phyloP scores from a whole-genome alignment of 2,113 vertebrate genomes.

The Capricornis sumatraensis region DNA sequence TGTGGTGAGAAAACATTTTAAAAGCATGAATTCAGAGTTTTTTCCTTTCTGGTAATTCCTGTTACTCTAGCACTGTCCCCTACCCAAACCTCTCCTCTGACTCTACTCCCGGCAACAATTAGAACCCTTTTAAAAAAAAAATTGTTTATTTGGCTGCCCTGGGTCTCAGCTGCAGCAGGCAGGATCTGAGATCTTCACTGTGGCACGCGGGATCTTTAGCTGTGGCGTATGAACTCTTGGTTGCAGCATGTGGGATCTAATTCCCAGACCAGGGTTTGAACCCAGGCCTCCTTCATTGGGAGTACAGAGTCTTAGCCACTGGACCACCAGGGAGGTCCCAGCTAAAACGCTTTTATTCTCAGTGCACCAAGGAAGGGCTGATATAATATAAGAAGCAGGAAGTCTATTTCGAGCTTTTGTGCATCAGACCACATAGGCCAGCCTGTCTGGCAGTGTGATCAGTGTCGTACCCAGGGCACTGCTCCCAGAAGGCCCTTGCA shows the following conservation, averaged over 20 bases:
- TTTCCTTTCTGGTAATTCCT: not conserved
- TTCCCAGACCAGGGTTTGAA: not conserved
- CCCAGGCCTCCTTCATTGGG: not conserved
- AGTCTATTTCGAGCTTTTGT: not conserved
- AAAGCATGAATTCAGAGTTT: not conserved
- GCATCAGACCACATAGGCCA: too few relatives aligned
- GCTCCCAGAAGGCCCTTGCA: not conserved
- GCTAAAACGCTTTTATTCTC: not conserved
- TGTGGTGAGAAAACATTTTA: not conserved
- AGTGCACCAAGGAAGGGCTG: not conserved
- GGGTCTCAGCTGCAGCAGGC: not conserved
- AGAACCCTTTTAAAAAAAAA: not conserved
- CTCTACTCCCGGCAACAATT: not conserved
- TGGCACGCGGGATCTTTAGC: not conserved
- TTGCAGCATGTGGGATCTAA: not conserved
- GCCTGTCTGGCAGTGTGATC: fast-evolving
- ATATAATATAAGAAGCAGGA: not conserved
- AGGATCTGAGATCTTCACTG: not conserved
- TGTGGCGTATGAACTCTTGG: not conserved
- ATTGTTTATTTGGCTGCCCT: not conserved
- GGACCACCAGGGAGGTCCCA: not conserved
- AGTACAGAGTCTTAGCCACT: not conserved
- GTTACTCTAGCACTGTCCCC: not conserved
- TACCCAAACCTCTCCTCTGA: not conserved
- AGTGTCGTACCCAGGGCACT: too few relatives aligned